Base-by-base conservation (phyloP, 2,113 vertebrate genomes). In the Ariopsis seemanni region DNA sequence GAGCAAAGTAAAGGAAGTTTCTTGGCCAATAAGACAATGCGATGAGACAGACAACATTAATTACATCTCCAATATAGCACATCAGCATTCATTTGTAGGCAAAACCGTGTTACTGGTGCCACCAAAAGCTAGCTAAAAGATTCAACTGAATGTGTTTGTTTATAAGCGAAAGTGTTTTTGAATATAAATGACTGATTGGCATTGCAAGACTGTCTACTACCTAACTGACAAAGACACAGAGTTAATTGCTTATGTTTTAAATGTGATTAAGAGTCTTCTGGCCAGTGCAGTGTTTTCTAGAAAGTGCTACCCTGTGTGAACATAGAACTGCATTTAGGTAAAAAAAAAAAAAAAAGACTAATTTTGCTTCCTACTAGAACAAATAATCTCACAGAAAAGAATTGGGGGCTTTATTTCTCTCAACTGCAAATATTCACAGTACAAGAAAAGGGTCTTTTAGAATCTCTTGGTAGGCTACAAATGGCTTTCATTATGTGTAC, bases 401-500 rank as follows among this genome's bases (percentile, higher is more conserved):
- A 85, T 78, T 50, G 63, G 8, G 77, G 50, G 55, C 55, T 69
- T 79, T 87, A 75, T 83, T 87, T 75, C 58, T 34, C 42, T 78
- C 34, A 84, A 67, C 50, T 63, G 86, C n/a, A 74, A 85, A 83
- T 57, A 74, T 87, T 22, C 80, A 74, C 71, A 67, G 58, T 67
- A 52, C 7, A 67, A 84, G 52, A 84, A 52, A 88, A 80, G 77
- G 12, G 20, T 53, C 53, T 67, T 86, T 83, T 60, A 82, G 65
- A 81, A 27, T n/a, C 27, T 34, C 75, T 71, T n/a, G 6, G 62
- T 17, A 71, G 50, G 48, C 48, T 69, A n/a, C 82, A 81, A 58
- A 84, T 71, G 86, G 62, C 87, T 84, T 12, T 87, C 74, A 89
- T 90, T 90, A 87, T 83, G 62, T 57, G 71, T 80, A 85, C 82